Evolutionary conservation across 1,140 invertebrate species (phyloP).

Genomic region (Cylas formicarius): DNA sequence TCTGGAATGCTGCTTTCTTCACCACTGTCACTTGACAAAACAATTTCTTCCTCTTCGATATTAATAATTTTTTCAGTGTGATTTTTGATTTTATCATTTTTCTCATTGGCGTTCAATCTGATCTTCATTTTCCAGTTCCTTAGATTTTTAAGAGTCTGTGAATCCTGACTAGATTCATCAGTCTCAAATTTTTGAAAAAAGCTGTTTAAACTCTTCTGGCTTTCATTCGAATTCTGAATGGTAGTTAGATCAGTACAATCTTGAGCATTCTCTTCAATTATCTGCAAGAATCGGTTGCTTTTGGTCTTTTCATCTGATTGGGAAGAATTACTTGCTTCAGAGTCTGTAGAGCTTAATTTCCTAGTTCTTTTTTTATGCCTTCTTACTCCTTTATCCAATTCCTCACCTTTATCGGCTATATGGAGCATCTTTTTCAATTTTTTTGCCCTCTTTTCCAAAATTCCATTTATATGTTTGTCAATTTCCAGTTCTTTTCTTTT

Average conservation of each 20-base stretch:
- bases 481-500: slow-evolving; percentile 46
- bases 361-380: slow-evolving; percentile 10
- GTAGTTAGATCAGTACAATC: slow-evolving; percentile 1
- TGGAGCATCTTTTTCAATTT: slow-evolving; percentile 42
- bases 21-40: background rate
- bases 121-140: slow-evolving; percentile 14
- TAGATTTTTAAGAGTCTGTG: background rate
- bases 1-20: background rate
- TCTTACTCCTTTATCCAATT: slow-evolving; percentile 8
- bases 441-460: slow-evolving; percentile 50
- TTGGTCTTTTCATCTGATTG: slow-evolving; percentile 10
- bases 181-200: too few species aligned
- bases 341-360: too few species aligned
- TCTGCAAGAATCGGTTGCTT: background rate
- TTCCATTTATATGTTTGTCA: slow-evolving; percentile 46
- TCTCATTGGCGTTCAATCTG: too few species aligned
- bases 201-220: slow-evolving; percentile 3
- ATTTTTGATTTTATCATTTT: too few species aligned
- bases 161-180: too few species aligned
- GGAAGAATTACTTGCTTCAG: too few species aligned
- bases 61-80: background rate
- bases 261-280: slow-evolving; percentile 12
- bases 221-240: background rate
- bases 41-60: too few species aligned
- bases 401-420: slow-evolving; percentile 5